phyloP scores from a whole-genome alignment of 2,797 vertebrate genomes.

The Gambelia wislizenii region DNA sequence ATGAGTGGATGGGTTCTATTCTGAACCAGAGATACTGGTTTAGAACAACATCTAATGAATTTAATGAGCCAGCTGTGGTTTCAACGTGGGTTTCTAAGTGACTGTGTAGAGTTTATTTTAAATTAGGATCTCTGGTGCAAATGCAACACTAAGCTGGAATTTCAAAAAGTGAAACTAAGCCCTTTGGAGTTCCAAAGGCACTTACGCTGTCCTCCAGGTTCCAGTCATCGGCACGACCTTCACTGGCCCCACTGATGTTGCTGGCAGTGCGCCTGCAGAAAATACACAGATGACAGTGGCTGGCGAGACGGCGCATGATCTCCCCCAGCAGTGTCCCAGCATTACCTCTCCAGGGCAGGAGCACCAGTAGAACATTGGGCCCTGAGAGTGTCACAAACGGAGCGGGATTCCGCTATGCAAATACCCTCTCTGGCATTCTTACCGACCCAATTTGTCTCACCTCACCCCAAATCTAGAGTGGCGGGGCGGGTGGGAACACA shows the following conservation, averaged over 20 bases:
- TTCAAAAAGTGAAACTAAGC: too few relatives aligned
- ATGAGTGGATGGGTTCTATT: too few relatives aligned
- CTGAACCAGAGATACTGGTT: too few relatives aligned
- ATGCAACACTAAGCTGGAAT: too few relatives aligned
- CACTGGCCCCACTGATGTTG: constrained; percentile 86
- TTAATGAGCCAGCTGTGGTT: too few relatives aligned
- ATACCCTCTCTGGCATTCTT: background rate
- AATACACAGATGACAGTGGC: background rate
- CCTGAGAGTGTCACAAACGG: background rate
- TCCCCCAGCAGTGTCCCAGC: too few relatives aligned
- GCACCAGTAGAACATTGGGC: background rate
- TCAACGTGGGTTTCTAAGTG: too few relatives aligned
- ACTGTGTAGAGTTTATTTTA: too few relatives aligned
- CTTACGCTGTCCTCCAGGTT: constrained; percentile 91
- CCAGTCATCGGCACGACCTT: constrained; percentile 88
- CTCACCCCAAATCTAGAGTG: background rate
- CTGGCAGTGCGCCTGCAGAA: constrained; percentile 83
- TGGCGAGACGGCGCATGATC: background rate
- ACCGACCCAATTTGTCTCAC: background rate
- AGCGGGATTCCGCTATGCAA: constrained; percentile 7
- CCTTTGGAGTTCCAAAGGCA: too few relatives aligned
- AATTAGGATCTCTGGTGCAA: too few relatives aligned
- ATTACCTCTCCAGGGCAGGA: background rate
- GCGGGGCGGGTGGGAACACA: background rate
- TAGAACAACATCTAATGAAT: too few relatives aligned